These are phyloP conservation scores for Symphodus melops DNA, from an alignment of 2,113 vertebrate genomes.

Conservation along the genomic window DNA sequence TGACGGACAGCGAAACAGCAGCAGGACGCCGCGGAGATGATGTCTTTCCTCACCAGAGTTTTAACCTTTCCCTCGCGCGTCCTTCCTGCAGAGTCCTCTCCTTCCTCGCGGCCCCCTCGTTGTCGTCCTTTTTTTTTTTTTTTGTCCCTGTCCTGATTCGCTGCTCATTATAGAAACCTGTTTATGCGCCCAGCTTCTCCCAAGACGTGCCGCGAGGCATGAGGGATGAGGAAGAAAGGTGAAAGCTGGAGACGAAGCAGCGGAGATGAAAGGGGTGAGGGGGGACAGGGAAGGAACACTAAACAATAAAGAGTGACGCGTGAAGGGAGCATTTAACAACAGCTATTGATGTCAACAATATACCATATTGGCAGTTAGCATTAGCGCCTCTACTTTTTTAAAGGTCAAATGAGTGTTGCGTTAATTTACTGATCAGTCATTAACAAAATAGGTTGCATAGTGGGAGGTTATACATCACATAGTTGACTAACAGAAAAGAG, in stretches of 20 bases:
- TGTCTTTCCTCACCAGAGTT: slow-evolving; percentile 47
- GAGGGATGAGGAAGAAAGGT: slow-evolving; percentile 23
- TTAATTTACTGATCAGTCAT: too few relatives aligned
- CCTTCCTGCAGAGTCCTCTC: slow-evolving; percentile 46
- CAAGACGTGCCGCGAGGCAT: slow-evolving; percentile 37
- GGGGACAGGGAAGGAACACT: not conserved
- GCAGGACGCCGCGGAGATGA: slow-evolving; percentile 51
- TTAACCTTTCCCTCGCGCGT: slow-evolving; percentile 68
- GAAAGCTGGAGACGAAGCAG: slow-evolving; percentile 27
- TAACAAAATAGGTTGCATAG: too few relatives aligned
- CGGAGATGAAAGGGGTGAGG: not conserved
- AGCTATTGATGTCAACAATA: not conserved
- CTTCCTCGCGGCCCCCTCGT: slow-evolving; percentile 23
- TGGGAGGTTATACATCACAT: too few relatives aligned
- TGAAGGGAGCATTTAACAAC: not conserved
- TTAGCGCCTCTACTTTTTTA: slow-evolving; percentile 1
- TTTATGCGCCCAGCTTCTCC: slow-evolving; percentile 43
- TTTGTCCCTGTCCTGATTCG: slow-evolving; percentile 38
- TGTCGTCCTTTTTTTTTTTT: slow-evolving; percentile 22
- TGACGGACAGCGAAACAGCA: slow-evolving; percentile 55
- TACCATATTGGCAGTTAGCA: not conserved
- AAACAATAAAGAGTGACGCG: not conserved
- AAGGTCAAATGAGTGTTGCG: too few relatives aligned
- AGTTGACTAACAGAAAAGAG: too few relatives aligned
- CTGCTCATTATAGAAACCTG: slow-evolving; percentile 50